Conservation (phyloP, 1,140 invertebrate species). For the Thaumatotibia leucotreta region DNA sequence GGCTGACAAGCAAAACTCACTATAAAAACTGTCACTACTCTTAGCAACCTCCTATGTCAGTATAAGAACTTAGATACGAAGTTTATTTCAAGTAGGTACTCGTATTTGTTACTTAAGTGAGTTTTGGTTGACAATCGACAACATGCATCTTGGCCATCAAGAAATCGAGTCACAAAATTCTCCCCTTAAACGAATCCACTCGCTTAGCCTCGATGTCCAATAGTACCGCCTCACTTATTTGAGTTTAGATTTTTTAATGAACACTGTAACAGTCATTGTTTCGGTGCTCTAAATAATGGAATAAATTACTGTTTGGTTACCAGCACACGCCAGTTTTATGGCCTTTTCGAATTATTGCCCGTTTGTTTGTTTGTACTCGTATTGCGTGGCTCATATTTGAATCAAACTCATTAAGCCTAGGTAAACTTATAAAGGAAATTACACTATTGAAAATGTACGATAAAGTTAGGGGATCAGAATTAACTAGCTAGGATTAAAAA, state of each 20-base stretch:
- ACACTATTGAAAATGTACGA: neutral
- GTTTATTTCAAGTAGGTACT: too few species aligned
- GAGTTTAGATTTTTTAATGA: constrained; percentile 54
- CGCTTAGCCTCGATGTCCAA: neutral
- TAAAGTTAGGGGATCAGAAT: too few species aligned
- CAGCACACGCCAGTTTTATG: constrained; percentile 56
- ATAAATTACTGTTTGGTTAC: constrained; percentile 40
- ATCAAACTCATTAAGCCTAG: neutral
- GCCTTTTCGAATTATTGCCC: constrained; percentile 18
- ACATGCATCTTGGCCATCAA: too few species aligned
- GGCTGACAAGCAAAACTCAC: too few species aligned
- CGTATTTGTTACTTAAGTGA: too few species aligned
- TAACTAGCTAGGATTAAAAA: too few species aligned
- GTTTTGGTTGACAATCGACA: too few species aligned
- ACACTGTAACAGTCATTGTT: constrained; percentile 32
- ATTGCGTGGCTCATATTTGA: neutral
- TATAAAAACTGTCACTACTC: too few species aligned
- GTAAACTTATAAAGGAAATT: neutral
- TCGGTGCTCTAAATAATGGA: constrained; percentile 42
- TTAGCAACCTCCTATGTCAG: too few species aligned
- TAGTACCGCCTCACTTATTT: constrained; percentile 28
- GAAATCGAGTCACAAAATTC: too few species aligned
- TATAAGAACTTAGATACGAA: too few species aligned
- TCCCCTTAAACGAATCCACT: too few species aligned
- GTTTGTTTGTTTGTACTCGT: neutral